Evolutionary conservation across 2,888 invertebrate genomes (phyloP).

Genomic region (Troides helena): DNA sequence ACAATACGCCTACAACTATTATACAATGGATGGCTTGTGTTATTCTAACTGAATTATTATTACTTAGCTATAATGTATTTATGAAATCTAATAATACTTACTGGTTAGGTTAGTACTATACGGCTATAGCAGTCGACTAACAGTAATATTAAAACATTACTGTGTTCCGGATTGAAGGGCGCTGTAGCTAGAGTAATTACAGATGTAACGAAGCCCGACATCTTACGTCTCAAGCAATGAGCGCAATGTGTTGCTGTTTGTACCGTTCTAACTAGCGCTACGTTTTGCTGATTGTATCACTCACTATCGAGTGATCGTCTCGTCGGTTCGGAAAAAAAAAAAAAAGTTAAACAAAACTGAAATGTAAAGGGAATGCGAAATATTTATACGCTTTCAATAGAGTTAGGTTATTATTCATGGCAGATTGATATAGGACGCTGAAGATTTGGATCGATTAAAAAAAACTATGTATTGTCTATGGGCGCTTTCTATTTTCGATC

Average conservation of each 20-base stretch:
- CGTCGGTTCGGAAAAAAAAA: no score
- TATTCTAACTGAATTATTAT: neutral
- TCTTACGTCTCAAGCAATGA: no score
- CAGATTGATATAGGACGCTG: conserved; percentile 25
- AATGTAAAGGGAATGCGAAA: conserved; percentile 19
- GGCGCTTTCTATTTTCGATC: conserved; percentile 27
- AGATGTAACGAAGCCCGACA: no score
- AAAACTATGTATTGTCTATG: conserved; percentile 26
- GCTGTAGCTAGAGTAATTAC: no score
- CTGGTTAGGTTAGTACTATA: no score
- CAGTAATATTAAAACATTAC: no score
- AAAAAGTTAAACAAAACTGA: conserved; percentile 7
- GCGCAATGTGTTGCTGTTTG: no score
- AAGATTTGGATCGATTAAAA: conserved; percentile 24
- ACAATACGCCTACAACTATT: conserved; percentile 14
- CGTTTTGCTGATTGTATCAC: no score
- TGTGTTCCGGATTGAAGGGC: no score
- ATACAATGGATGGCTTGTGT: neutral
- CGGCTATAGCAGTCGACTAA: no score
- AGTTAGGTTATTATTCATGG: conserved; percentile 28
- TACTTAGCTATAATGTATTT: neutral
- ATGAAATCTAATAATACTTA: neutral
- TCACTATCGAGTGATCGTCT: no score
- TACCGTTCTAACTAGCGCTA: no score
- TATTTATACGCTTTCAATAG: conserved; percentile 20